Evolutionary conservation across 2,888 invertebrate genomes (phyloP).

Genomic region (Dryobotodes eremita): DNA sequence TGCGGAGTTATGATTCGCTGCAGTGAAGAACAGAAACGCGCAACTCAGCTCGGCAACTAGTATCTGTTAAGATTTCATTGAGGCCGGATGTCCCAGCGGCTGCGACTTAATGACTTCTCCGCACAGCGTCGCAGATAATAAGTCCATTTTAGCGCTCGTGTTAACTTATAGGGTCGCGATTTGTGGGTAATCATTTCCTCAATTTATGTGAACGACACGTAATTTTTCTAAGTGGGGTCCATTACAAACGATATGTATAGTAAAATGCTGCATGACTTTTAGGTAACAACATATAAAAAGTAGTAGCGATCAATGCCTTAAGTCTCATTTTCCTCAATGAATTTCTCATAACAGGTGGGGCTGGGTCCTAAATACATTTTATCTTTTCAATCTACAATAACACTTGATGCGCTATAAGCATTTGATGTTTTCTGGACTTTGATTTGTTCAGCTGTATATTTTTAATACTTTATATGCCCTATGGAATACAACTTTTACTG

Average conservation of each 20-base stretch:
- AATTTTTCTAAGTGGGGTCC: conserved; percentile 35
- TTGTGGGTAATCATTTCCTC: conserved; percentile 51
- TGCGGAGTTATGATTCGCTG: conserved; percentile 7
- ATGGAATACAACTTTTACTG: neutral
- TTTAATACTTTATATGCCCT: neutral
- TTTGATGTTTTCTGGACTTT: neutral
- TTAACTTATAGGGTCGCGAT: conserved; percentile 43
- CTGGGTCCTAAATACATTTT: neutral
- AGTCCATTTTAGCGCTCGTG: conserved; percentile 54
- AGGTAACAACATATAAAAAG: neutral
- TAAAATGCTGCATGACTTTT: conserved; percentile 9
- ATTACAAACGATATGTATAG: neutral
- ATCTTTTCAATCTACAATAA: neutral
- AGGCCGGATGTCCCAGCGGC: conserved; percentile 56
- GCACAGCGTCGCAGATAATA: conserved; percentile 54
- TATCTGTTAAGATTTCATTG: conserved; percentile 52
- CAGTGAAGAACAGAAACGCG: conserved; percentile 39
- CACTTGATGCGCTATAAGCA: neutral
- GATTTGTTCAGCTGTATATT: conserved; percentile 21
- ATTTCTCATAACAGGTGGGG: neutral
- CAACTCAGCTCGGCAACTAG: conserved; percentile 13
- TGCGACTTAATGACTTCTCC: conserved; percentile 61
- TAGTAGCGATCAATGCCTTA: neutral
- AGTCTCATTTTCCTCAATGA: conserved; percentile 11
- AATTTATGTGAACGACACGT: conserved; percentile 39